Percentiles rank a stretch among this genome's conserved stretches.
Evolutionary conservation across 1,140 invertebrate genomes (phyloP).

Genomic region (Orchesella cincta): DNA sequence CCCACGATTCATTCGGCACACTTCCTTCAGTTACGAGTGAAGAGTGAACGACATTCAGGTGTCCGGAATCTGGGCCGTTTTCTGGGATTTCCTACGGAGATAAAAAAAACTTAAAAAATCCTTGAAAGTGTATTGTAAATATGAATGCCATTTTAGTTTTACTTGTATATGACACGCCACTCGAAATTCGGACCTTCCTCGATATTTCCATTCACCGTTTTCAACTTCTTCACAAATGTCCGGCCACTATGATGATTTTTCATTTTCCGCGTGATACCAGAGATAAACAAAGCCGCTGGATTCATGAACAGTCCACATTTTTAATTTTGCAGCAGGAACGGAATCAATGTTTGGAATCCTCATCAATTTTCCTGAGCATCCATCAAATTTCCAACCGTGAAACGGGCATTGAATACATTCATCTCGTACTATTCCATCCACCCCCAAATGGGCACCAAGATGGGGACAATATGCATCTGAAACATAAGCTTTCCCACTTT

Average conservation of each 20-base stretch:
- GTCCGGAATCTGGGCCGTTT: slow-evolving; percentile 64
- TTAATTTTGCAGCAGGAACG: slow-evolving; percentile 60
- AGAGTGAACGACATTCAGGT: slow-evolving; percentile 60
- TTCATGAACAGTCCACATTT: slow-evolving; percentile 69
- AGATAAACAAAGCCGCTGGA: slow-evolving; percentile 74
- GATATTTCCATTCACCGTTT: slow-evolving; percentile 65
- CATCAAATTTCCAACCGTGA: slow-evolving; percentile 65
- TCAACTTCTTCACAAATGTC: slow-evolving; percentile 62
- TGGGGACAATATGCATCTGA: slow-evolving; percentile 66
- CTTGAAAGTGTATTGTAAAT: not conserved
- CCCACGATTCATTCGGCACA: no score
- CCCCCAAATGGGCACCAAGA: slow-evolving; percentile 63
- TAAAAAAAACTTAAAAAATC: not conserved
- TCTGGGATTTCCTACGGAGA: slow-evolving; percentile 64
- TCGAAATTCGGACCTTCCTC: slow-evolving; percentile 74
- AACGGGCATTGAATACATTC: slow-evolving; percentile 66
- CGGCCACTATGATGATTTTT: slow-evolving; percentile 71
- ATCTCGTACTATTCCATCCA: slow-evolving; percentile 59
- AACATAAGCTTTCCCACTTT: slow-evolving; percentile 57
- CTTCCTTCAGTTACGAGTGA: no score
- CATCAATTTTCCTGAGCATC: slow-evolving; percentile 57
- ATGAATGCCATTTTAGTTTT: slow-evolving; percentile 38
- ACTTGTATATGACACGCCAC: slow-evolving; percentile 73
- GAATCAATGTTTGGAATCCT: slow-evolving; percentile 60
- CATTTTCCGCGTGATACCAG: slow-evolving; percentile 78